Evolutionary conservation across 2,888 invertebrate species (phyloP), one percentile per base, ranked within the genome.

Genomic region (Phymatocera aterrima): DNA sequence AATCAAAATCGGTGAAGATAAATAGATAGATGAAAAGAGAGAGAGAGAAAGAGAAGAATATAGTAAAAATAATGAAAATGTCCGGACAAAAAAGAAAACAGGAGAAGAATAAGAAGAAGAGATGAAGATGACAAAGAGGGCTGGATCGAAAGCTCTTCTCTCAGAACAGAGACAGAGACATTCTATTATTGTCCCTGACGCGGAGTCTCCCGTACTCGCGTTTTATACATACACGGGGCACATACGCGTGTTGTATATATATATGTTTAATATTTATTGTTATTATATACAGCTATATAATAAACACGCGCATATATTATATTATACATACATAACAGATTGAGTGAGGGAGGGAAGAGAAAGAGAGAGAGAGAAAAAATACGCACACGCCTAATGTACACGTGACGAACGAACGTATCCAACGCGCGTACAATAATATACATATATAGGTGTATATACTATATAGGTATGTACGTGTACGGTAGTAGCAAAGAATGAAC

Each of bases 171-270:
- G 75, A 75, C n/a, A 48, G 75, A 60, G 57, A 75, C 51, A 75
- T 75, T 75, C 75, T 75, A 75, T 75, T 75, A 75, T 75, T 75
- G 75, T 75, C 75, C 37, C 75, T 75, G 75, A 75, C 75, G 75
- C 75, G 37, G 75, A 72, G 72, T 72, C 72, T 72, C 72, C 72
- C 72, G 72, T 72, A 51, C 72, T 72, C 72, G 51, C 57, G 75
- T 75, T 75, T 57, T 75, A 75, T 57, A 75, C 75, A 40, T 57
- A 40, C 28, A 28, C 34, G n/a, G n/a, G n/a, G n/a, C 65, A 65
- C 65, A 40, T 40, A 21, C 34, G 21, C 65, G 34, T 34, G 54
- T n/a, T 21, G 18, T 6, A 46, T 46, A 46, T 15, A 46, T 10
- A 43, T 15, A 46, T 43, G 28, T 28, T 46, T 28, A 68, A 24